phyloP scores from a whole-genome alignment of 2,888 invertebrate species.

The Epirrita christyi region DNA sequence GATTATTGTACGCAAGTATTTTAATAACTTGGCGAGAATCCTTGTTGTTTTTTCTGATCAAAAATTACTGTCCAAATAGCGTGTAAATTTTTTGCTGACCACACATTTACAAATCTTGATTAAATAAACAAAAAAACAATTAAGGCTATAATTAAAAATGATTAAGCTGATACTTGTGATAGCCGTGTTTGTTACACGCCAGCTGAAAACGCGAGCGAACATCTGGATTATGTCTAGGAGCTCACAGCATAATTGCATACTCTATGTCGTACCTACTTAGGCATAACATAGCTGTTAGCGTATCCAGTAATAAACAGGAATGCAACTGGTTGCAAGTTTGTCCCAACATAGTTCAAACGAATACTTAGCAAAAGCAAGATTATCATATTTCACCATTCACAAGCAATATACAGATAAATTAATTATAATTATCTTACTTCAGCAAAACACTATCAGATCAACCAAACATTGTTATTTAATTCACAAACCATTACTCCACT shows the following conservation, averaged over 20 bases:
- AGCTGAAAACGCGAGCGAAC: slow-evolving; percentile 50
- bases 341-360: no score
- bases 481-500: slow-evolving; percentile 37
- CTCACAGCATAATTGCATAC: slow-evolving; percentile 6
- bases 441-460: slow-evolving; percentile 24
- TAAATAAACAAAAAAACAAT: slow-evolving; percentile 50
- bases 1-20: no score
- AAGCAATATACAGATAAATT: no score
- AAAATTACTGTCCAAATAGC: slow-evolving; percentile 10
- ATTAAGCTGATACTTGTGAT: slow-evolving; percentile 57
- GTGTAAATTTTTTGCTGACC: slow-evolving; percentile 21
- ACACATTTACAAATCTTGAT: slow-evolving; percentile 27
- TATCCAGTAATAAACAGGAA: no score
- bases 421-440: neutral
- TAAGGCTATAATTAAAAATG: slow-evolving; percentile 66
- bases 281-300: slow-evolving; percentile 62
- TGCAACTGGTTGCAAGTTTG: no score
- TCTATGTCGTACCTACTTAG: slow-evolving; percentile 1
- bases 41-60: no score
- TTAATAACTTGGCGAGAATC: no score
- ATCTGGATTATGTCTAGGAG: slow-evolving; percentile 59
- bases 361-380: no score
- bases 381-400: no score
- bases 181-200: slow-evolving; percentile 48
- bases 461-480: slow-evolving; percentile 30